Base-by-base conservation (phyloP, 2,888 invertebrate genomes). In the Drosophila fungiperda region DNA sequence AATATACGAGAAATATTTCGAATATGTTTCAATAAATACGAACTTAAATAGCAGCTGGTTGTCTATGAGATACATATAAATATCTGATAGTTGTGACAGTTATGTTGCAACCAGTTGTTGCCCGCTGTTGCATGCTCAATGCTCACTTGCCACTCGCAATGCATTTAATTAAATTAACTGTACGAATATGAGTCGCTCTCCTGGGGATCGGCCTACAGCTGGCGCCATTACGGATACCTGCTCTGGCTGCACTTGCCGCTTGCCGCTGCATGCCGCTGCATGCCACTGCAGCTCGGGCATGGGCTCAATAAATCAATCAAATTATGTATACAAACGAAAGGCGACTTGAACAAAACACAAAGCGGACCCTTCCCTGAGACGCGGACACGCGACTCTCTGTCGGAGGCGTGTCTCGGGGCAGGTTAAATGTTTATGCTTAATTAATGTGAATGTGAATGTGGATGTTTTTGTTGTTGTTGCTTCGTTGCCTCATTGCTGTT, bases 371-470 rank as follows among this genome's bases (percentile, higher is more conserved):
- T 76, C 42, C 54, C n/a, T n/a, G 65, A 26, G 23, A 29, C 59
- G 45, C 59, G 71, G 68, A 79, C 87, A 83, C 88, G 85, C 83
- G 88, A 87, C 69, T 40, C 38, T 57, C 38, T 26, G 17, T 53
- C 40, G 70, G 66, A 58, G 84, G 84, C 84, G 89, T 87, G 79
- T 57, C 78, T 59, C 58, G 69, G 75, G 90, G 90, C 88, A 84
- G 87, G 87, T 82, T 85, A 82, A 87, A 89, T 90, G 86, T 84
- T 87, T 82, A 90, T 87, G 87, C 87, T 89, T 87, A 87, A 87
- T 87, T 87, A 87, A 87, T 82, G 86, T 76, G 68, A 81, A 75
- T 76, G 87, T 70, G 64, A 79, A 71, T 68, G 64, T 17, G 29
- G 69, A 35, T 50, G 61, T 42, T 64, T 66, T n/a, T 32, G 55